A percentile compares a stretch with the other conserved stretches of the same genome.
phyloP scores from a whole-genome alignment of 2,113 vertebrate genomes.

The Phainopepla nitens region DNA sequence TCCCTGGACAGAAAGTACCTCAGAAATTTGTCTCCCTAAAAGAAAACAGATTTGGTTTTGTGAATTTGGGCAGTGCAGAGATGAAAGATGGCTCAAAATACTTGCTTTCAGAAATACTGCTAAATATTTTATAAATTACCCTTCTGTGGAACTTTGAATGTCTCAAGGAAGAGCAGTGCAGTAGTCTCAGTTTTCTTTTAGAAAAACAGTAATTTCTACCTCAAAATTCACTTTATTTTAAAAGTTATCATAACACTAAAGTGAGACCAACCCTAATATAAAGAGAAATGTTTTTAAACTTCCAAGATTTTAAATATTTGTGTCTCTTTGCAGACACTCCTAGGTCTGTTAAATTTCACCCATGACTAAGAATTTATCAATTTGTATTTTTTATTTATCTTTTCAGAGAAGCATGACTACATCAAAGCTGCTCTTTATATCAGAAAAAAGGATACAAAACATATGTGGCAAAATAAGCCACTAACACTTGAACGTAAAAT shows the following conservation, averaged over 20 bases:
- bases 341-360: neutral
- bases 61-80: neutral
- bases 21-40: neutral
- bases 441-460: conserved; percentile 94
- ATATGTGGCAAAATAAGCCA: conserved; percentile 96
- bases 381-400: neutral
- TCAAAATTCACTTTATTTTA: neutral
- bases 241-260: neutral
- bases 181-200: neutral
- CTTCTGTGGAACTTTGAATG: neutral
- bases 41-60: neutral
- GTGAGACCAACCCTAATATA: neutral
- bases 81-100: neutral
- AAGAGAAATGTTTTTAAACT: neutral
- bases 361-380: neutral
- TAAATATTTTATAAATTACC: neutral
- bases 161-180: neutral
- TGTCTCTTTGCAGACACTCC: neutral
- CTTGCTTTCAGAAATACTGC: neutral
- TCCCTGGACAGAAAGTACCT: neutral
- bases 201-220: neutral
- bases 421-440: neutral
- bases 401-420: neutral
- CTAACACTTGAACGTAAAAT: conserved; percentile 93
- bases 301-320: neutral